Evolutionary conservation across 1,140 invertebrate genomes (phyloP).

Genomic region (Drosophila teissieri): DNA sequence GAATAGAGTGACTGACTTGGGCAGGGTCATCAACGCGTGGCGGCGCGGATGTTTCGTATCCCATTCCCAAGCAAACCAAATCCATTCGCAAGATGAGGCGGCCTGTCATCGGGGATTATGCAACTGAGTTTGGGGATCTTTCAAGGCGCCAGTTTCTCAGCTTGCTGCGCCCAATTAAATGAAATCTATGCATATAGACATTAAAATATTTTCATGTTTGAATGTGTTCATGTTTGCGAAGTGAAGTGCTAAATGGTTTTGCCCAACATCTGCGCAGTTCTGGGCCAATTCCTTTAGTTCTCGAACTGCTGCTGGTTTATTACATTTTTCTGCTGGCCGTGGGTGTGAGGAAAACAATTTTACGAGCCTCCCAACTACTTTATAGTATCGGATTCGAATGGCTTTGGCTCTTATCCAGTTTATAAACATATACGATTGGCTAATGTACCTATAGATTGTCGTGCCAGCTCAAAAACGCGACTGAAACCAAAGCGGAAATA

Average conservation of each 20-base stretch:
- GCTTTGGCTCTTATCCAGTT: slow-evolving; percentile 62
- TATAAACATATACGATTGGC: slow-evolving; percentile 32
- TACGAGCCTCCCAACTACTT: slow-evolving; percentile 69
- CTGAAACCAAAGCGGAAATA: slow-evolving; percentile 64
- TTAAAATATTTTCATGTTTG: slow-evolving; percentile 53
- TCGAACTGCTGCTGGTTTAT: slow-evolving; percentile 56
- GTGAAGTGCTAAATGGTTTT: slow-evolving; percentile 67
- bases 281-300: slow-evolving; percentile 19
- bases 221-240: slow-evolving; percentile 7
- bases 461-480: slow-evolving; percentile 22
- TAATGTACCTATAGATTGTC: slow-evolving; percentile 30
- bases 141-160: slow-evolving; percentile 38
- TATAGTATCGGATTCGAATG: slow-evolving; percentile 67
- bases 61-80: slow-evolving; percentile 12
- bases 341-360: slow-evolving; percentile 70
- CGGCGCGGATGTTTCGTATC: slow-evolving; percentile 28
- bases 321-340: slow-evolving; percentile 48
- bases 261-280: slow-evolving; percentile 61
- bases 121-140: slow-evolving; percentile 55
- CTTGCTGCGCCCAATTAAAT: slow-evolving; percentile 61
- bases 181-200: slow-evolving; percentile 54
- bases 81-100: slow-evolving; percentile 26
- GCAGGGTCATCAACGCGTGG: slow-evolving; percentile 80
- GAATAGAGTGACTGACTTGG: slow-evolving; percentile 30
- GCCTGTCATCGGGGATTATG: slow-evolving; percentile 73